Percentiles rank a stretch among this genome's conserved stretches.
Evolutionary conservation across 2,888 invertebrate genomes (phyloP).

Genomic region (Apoda limacodes): DNA sequence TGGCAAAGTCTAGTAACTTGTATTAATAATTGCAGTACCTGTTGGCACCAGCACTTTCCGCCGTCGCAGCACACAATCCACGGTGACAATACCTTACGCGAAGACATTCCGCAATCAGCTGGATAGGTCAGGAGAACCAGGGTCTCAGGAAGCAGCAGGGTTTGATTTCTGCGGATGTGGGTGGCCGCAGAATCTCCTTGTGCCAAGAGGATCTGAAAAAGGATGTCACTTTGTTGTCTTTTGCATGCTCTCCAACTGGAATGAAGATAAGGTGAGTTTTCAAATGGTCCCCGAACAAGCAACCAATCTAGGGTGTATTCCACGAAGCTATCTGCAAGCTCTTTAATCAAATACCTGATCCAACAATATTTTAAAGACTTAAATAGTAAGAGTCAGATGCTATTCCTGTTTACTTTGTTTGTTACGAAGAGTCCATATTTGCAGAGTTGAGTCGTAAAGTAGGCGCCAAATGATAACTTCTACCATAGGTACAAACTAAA

Average conservation of each 20-base stretch:
- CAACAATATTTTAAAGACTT: too few relatives aligned
- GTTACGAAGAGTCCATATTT: too few relatives aligned
- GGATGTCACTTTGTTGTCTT: conserved; percentile 79
- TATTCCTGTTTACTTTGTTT: too few relatives aligned
- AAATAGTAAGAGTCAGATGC: too few relatives aligned
- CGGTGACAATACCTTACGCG: conserved; percentile 86
- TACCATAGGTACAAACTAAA: too few relatives aligned
- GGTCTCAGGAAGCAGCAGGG: conserved; percentile 56
- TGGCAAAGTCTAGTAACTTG: too few relatives aligned
- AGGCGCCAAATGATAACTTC: too few relatives aligned
- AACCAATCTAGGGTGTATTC: too few relatives aligned
- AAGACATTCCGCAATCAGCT: conserved; percentile 80
- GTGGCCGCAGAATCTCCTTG: conserved; percentile 86
- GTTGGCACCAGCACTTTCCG: conserved; percentile 76
- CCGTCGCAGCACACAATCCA: conserved; percentile 76
- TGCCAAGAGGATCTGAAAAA: conserved; percentile 76
- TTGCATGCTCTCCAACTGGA: conserved; percentile 82
- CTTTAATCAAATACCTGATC: too few relatives aligned
- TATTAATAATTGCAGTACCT: conserved; percentile 59
- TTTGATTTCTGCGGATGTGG: conserved; percentile 91
- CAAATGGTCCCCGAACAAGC: too few relatives aligned
- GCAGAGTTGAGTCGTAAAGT: too few relatives aligned
- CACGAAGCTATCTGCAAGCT: too few relatives aligned
- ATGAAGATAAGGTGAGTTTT: conserved; percentile 72
- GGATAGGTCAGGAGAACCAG: conserved; percentile 67